phyloP scores from a whole-genome alignment of 2,888 invertebrate genomes.

The Horisme vitalbata region DNA sequence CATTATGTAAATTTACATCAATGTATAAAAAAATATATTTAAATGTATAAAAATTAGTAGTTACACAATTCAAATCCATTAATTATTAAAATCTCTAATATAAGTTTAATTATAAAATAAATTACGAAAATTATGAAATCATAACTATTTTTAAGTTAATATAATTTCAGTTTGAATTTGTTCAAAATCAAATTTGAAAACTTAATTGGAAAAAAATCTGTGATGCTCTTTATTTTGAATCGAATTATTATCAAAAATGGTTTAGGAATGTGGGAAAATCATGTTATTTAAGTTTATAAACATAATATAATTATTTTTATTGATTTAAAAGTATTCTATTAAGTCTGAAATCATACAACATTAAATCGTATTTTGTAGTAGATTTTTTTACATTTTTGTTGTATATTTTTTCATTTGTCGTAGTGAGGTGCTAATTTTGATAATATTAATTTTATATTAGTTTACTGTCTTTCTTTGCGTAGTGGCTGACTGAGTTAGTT shows the following conservation, averaged over 20 bases:
- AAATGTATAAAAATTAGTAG: conserved; percentile 1
- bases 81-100: too few relatives aligned
- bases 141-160: background rate
- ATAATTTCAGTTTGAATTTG: conserved; percentile 1
- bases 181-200: background rate
- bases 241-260: background rate
- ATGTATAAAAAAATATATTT: background rate
- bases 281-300: background rate
- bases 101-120: too few relatives aligned
- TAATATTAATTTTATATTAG: too few relatives aligned
- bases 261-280: background rate
- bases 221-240: conserved; percentile 14
- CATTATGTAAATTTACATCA: too few relatives aligned
- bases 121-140: background rate
- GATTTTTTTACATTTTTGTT: too few relatives aligned
- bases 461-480: too few relatives aligned
- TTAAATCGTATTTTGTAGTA: background rate
- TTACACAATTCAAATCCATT: too few relatives aligned
- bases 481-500: too few relatives aligned
- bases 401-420: too few relatives aligned
- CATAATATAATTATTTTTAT: conserved; percentile 1
- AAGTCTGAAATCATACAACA: conserved; percentile 11
- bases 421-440: too few relatives aligned
- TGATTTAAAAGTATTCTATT: conserved; percentile 13
- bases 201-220: conserved; percentile 15